Evolutionary conservation across 2,888 invertebrate genomes (phyloP).

Genomic region (Spisula subtruncata): DNA sequence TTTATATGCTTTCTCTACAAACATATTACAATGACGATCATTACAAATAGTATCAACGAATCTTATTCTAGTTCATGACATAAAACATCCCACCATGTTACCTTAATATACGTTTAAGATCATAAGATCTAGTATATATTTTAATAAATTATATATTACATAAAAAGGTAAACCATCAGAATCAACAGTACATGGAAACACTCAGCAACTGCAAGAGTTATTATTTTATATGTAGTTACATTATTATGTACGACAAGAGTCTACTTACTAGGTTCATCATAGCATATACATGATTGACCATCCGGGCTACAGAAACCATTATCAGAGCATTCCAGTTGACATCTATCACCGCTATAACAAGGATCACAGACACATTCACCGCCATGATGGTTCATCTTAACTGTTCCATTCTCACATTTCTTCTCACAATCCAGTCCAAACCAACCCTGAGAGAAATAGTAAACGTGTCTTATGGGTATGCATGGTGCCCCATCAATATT

Average conservation of each 20-base stretch:
- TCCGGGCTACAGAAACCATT: constrained; percentile 51
- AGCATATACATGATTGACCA: constrained; percentile 26
- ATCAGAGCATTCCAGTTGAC: constrained; percentile 62
- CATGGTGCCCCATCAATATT: too few relatives aligned
- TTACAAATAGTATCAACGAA: not conserved
- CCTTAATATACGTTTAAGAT: too few relatives aligned
- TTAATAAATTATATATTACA: too few relatives aligned
- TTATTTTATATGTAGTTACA: too few relatives aligned
- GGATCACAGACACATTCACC: constrained; percentile 56
- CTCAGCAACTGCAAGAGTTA: too few relatives aligned
- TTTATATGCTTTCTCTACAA: constrained; percentile 74
- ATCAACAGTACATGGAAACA: too few relatives aligned
- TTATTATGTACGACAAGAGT: too few relatives aligned
- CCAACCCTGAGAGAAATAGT: constrained; percentile 66
- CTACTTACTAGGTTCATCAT: constrained; percentile 44
- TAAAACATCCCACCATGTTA: too few relatives aligned
- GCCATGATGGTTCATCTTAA: constrained; percentile 29
- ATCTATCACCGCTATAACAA: constrained; percentile 57
- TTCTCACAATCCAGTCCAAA: constrained; percentile 78
- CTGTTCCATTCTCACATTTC: constrained; percentile 71
- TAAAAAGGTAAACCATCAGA: too few relatives aligned
- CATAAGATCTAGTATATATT: too few relatives aligned
- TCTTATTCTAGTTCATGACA: too few relatives aligned
- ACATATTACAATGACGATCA: not conserved
- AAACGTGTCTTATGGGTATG: too few relatives aligned